phyloP scores from a whole-genome alignment of 2,113 vertebrate species.

The Crocuta crocuta region DNA sequence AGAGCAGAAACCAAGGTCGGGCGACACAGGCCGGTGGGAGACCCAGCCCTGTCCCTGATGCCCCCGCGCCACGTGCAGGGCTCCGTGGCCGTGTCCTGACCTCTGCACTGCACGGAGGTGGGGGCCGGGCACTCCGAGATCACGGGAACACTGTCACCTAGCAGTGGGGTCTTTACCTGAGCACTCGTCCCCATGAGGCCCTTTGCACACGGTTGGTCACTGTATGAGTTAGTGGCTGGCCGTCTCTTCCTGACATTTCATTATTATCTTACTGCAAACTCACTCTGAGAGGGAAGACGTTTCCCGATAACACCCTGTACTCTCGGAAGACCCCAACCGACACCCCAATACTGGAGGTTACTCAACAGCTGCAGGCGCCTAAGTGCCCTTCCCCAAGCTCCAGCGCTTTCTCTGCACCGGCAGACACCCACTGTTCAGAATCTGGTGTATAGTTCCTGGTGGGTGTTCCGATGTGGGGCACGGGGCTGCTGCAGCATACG shows the following conservation, averaged over 20 bases:
- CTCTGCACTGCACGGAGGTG: not conserved
- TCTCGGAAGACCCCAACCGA: not conserved
- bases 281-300: not conserved
- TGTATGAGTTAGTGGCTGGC: not conserved
- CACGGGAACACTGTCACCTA: not conserved
- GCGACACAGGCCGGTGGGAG: not conserved
- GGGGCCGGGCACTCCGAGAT: not conserved
- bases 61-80: not conserved
- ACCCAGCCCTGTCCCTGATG: not conserved
- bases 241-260: not conserved
- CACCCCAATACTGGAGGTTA: accelerated
- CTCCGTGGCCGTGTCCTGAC: not conserved
- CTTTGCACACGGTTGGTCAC: not conserved
- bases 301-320: not conserved
- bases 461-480: not conserved
- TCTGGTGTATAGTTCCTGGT: not conserved
- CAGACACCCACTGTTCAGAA: not conserved
- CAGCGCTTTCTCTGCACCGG: too few species aligned
- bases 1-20: not conserved
- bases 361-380: not conserved
- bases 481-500: not conserved
- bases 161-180: not conserved
- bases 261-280: not conserved
- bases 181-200: not conserved
- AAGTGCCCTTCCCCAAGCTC: not conserved